Conservation (phyloP, 2,113 vertebrate genomes). For the Elaphurus davidianus region DNA sequence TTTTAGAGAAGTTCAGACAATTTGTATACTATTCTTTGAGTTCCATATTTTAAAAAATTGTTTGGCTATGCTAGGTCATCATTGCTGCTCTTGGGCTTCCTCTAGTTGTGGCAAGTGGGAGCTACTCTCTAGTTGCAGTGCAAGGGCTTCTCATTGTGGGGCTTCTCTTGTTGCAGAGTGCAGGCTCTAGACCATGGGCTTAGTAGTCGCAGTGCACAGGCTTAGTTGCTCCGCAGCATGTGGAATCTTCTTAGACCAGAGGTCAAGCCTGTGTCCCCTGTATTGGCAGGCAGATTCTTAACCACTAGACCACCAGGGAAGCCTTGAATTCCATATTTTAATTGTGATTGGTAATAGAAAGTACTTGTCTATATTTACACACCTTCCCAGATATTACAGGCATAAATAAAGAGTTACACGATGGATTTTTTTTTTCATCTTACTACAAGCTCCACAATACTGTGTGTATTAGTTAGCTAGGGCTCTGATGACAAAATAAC, state of each 20-base stretch:
- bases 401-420: not conserved
- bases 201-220: not conserved
- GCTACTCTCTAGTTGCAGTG: not conserved
- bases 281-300: not conserved
- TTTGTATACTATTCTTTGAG: not conserved
- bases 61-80: not conserved
- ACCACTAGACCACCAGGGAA: not conserved
- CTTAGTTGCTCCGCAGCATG: not conserved
- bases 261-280: not conserved
- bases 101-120: not conserved
- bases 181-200: not conserved
- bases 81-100: not conserved
- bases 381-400: not conserved
- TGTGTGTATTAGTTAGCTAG: not conserved
- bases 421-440: not conserved
- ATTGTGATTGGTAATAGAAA: slow-evolving; percentile 5
- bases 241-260: not conserved
- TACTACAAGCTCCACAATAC: not conserved
- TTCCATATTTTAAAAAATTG: not conserved
- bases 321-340: not conserved
- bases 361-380: not conserved
- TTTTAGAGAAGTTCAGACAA: not conserved
- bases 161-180: not conserved
- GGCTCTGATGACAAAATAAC: not conserved
- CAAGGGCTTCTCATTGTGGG: not conserved